Base-by-base conservation (phyloP, 1,140 invertebrate genomes). In the Drosophila varians region DNA sequence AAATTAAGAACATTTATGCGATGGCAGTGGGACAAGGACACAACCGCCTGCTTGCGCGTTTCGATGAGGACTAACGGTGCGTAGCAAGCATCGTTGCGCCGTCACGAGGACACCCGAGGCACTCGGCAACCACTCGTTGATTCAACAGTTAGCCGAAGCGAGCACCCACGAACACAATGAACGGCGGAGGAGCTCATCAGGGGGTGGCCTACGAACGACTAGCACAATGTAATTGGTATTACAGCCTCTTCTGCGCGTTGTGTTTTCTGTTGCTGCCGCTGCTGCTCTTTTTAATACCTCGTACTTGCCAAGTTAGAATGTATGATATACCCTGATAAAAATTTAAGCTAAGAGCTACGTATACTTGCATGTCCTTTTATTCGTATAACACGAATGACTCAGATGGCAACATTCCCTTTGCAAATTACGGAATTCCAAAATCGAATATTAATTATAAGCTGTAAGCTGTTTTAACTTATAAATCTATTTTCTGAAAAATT, bases 101-200 rank as follows among this genome's bases (percentile, higher is more conserved):
- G 4, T 16, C 18, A 48, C 43, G 48, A 73, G 4, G 11, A 1
- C 23, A 42, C 26, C 49, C 66, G 72, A 60, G 26, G 28, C 23
- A n/a, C 51, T 89, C 86, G 84, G 73, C 84, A 89, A 89, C 84
- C 84, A 89, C 84, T 89, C 84, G 84, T 89, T 89, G 84, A 89
- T 89, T 89, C 84, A 89, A 89, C 84, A 89, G 84, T 89, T 89
- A 53, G 42, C 71, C 56, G 48, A 77, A 5, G 16, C 45, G n/a
- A 42, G 8, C 62, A 12, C 47, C 61, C 66, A 49, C 75, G 75
- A 77, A 58, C 43, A 42, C 11, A 36, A 36, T 38, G 51, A 56
- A 25, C 42, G 16, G 23, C 14, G 31, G 18, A 38, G 25, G 38
- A 34, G 28, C n/a, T n/a, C n/a, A 28, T 9, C 12, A 9, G 14